Evolutionary conservation across 2,113 vertebrate genomes (phyloP).

Genomic region (Jacana jacana): DNA sequence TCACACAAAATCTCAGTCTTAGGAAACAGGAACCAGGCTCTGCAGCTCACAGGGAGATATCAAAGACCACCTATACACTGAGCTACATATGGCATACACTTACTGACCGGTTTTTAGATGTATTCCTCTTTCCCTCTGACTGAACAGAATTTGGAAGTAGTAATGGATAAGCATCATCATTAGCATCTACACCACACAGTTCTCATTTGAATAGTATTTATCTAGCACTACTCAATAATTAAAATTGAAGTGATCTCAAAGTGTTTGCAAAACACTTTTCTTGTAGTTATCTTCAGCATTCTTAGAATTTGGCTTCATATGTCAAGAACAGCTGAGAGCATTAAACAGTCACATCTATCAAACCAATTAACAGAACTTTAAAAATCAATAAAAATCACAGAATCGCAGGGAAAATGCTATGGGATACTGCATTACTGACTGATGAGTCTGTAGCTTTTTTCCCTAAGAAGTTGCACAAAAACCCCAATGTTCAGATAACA

Average conservation of each 20-base stretch:
- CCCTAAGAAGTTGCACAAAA: background rate
- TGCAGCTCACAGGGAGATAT: background rate
- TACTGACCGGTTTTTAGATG: background rate
- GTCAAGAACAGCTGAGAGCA: background rate
- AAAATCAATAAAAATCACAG: background rate
- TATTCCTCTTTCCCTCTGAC: background rate
- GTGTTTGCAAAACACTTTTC: background rate
- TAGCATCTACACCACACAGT: background rate
- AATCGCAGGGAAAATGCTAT: background rate
- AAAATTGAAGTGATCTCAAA: background rate
- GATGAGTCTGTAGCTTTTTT: background rate
- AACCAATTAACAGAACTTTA: background rate
- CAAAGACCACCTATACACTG: background rate
- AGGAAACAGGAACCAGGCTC: background rate
- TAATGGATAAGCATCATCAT: background rate
- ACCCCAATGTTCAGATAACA: background rate
- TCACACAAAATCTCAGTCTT: background rate
- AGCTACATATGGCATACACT: background rate
- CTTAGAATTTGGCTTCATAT: background rate
- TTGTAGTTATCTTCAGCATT: background rate
- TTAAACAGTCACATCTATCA: background rate
- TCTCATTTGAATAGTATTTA: background rate
- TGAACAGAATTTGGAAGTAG: background rate
- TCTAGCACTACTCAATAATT: background rate
- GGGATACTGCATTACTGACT: background rate